Percentiles rank a stretch among this genome's conserved stretches.
phyloP scores from a whole-genome alignment of 1,140 invertebrate genomes.

The Cecropterus lyciades region DNA sequence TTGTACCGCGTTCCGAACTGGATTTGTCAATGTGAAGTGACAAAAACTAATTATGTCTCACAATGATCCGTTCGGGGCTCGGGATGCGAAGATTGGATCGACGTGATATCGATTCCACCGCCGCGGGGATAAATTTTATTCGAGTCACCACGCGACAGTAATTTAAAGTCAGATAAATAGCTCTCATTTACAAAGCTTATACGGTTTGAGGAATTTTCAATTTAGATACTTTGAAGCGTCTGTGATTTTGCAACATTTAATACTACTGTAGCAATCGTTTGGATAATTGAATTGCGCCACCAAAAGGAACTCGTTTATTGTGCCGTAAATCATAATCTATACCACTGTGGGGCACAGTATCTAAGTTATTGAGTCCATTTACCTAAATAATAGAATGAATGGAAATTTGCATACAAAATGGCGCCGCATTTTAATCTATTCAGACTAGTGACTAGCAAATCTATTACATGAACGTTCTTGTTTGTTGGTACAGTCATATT shows the following conservation, averaged over 20 bases:
- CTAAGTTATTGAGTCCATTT: slow-evolving; percentile 16
- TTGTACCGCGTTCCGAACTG: slow-evolving; percentile 56
- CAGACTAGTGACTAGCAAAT: slow-evolving; percentile 16
- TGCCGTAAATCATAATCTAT: slow-evolving; percentile 19
- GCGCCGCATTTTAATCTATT: slow-evolving; percentile 6
- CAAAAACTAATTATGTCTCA: slow-evolving; percentile 82
- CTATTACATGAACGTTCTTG: slow-evolving; percentile 7
- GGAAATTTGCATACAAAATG: slow-evolving; percentile 30
- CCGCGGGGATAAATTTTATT: slow-evolving; percentile 31
- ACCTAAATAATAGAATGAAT: slow-evolving; percentile 23
- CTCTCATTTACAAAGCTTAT: slow-evolving; percentile 28
- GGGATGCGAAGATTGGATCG: slow-evolving; percentile 48
- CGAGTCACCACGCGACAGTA: slow-evolving; percentile 31
- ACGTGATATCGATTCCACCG: slow-evolving; percentile 50
- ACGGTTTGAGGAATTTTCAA: slow-evolving; percentile 20
- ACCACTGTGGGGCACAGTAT: neutral
- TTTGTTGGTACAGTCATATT: slow-evolving; percentile 35
- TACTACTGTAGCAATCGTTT: slow-evolving; percentile 1
- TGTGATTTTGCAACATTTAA: slow-evolving; percentile 3
- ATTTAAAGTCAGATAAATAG: slow-evolving; percentile 36
- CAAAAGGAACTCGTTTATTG: slow-evolving; percentile 5
- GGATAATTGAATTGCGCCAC: slow-evolving; percentile 4
- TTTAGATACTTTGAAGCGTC: slow-evolving; percentile 17
- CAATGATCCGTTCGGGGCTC: slow-evolving; percentile 66
- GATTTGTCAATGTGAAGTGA: slow-evolving; percentile 82